Evolutionary conservation across 2,888 invertebrate genomes (phyloP), one percentile per base, ranked within the genome.

Genomic region (Ormyrus pomaceus): DNA sequence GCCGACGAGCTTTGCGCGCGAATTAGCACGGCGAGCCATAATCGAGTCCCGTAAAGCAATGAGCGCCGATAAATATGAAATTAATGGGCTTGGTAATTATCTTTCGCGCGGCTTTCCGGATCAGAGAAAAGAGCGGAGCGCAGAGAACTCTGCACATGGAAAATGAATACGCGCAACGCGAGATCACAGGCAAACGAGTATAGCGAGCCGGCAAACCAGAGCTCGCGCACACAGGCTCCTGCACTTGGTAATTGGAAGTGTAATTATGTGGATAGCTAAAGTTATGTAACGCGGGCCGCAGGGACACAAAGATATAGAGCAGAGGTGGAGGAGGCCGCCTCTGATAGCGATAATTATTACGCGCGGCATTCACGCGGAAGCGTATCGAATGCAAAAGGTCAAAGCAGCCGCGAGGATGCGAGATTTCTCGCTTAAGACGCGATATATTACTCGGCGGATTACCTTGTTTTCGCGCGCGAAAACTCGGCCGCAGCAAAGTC

Each of bases 181-280:
- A 19, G 9, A 62, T 61, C 53, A 48, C n/a, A 19, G 1, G 19
- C 19, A 9, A n/a, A 11, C 45, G 55, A 7, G 45, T 19, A 19
- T 19, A 19, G 19, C 19, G 1, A 19, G 19, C 19, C 19, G 19
- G 19, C 19, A 55, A 8, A 58, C 1, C 8, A 6, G 48, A 8
- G 58, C 56, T 51, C 66, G 6, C 46, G 58, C 13, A 48, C 10
- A n/a, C n/a, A 10, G 53, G n/a, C 55, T 73, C 55, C 62, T 73
- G 51, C 64, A 48, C 73, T 73, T 64, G 53, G n/a, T 73, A 65
- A 65, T 73, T 73, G 61, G 72, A 72, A 72, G 72, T 53, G 61
- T 73, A 64, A 72, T 72, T 72, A 62, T 53, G 72, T 45, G 62
- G 53, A 62, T 72, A 51, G 53, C 34, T 13, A 71, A 71, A 64